Base-by-base conservation (phyloP, 2,797 vertebrate genomes). In the Labroides dimidiatus region DNA sequence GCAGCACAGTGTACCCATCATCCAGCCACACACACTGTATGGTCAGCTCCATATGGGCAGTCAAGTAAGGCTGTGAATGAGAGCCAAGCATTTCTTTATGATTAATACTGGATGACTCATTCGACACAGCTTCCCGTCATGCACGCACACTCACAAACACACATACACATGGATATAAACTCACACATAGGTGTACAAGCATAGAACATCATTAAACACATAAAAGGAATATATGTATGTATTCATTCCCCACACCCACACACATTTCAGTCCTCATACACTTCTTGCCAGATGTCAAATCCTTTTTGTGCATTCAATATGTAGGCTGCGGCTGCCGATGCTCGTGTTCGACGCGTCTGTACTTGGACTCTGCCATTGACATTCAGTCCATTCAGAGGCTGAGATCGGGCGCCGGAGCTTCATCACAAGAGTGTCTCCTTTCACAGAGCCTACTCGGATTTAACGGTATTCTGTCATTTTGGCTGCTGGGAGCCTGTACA, bases 381-480 rank as follows among this genome's bases (percentile, higher is more conserved):
- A 67, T 72, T 64, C 56, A 43, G 71, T 70, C 75, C 75, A 68
- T 79, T 83, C 68, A 79, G 65, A 72, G 68, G 73, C 71, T 15
- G 64, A 57, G 53, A 41, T 21, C 2, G 8, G 45, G 67, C 17
- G n/a, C 59, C 24, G 41, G 45, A 47, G 77, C 80, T 60, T 69
- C 44, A 16, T 87, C 72, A 87, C 75, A 48, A 39, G 75, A 77
- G 78, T 86, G 73, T 82, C 70, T 82, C 73, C 71, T 87, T 86
- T 86, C 72, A 81, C 78, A 41, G 62, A 55, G 77, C 71, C 62
- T 41, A 12, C 64, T 57, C 67, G 41, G 69, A 78, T 86, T 90
- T 90, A 83, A 87, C 51, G 72, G 66, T 73, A 86, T 87, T 86
- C 81, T 82, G 83, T 89, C 79, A 80, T 81, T 85, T 72, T 43